Base-by-base conservation (phyloP, 2,888 invertebrate genomes). In the Cryptocephalus primarius region DNA sequence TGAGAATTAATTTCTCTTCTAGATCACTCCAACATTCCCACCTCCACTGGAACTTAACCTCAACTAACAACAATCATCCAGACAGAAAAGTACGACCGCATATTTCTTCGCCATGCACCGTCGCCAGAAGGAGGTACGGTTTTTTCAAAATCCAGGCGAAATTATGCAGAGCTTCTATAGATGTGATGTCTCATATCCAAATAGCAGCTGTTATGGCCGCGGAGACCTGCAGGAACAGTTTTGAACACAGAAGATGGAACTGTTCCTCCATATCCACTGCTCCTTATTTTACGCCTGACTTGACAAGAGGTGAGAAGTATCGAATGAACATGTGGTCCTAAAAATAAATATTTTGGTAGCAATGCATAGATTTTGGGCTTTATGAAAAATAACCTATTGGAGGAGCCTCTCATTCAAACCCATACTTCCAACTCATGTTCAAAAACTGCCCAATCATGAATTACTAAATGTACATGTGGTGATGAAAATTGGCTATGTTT, bases 221-320 rank as follows among this genome's bases (percentile, higher is more conserved):
- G 43, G 71, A 77, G 50, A 80, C 83, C 42, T 90, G 89, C 68
- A 81, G 82, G 66, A 70, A 75, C 52, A 76, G 83, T 22, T 86
- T 88, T 69, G 73, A 75, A 31, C 78, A 84, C 58, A 75, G 85
- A 51, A 72, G 88, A 48, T 90, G 89, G 89, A 89, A 90, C 71
- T 90, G 89, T 70, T 84, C 86, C 48, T 82, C 85, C 40, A 75
- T 88, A 44, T 75, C 77, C 39, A 73, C 74, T 14, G 85, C 86
- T 1, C 89, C 89, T 0, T 75, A 76, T 57, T 78, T 81, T 56
- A 77, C 82, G n/a, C 82, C 85, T 8, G 89, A 90, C 67, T 71
- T 89, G 53, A 79, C 83, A 1, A 78, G 83, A 72, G 88, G 89
- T 88, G 66, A 36, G 22, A 22, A 22, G 6, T 22, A 4, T 6